A percentile compares a stretch with the other conserved stretches of the same genome.
These are phyloP conservation scores for Thymallus thymallus DNA, from an alignment of 2,113 vertebrate genomes.

Conservation along the genomic window DNA sequence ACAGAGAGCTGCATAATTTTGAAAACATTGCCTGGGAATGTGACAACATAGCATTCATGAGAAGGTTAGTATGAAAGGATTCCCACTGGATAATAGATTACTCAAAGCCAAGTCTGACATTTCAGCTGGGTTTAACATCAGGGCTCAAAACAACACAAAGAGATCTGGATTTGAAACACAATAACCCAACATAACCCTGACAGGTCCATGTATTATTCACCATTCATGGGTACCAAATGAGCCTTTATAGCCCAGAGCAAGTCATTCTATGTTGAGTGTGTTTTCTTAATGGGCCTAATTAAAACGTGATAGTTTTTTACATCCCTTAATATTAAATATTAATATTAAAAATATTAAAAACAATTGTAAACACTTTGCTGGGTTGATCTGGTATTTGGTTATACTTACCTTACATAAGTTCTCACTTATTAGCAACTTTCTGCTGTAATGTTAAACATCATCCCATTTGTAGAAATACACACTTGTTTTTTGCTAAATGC, in stretches of 20 bases:
- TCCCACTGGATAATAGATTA: slow-evolving; percentile 61
- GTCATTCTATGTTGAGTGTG: slow-evolving; percentile 14
- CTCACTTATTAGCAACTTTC: too few relatives aligned
- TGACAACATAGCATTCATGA: slow-evolving; percentile 38
- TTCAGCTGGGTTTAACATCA: slow-evolving; percentile 51
- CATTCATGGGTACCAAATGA: slow-evolving; percentile 18
- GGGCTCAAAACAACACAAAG: background rate
- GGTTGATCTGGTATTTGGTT: too few relatives aligned
- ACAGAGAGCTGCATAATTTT: slow-evolving; percentile 35
- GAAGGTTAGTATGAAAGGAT: slow-evolving; percentile 48
- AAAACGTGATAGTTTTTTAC: background rate
- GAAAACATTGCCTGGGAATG: slow-evolving; percentile 34
- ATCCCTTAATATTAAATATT: too few relatives aligned
- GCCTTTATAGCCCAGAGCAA: slow-evolving; percentile 35
- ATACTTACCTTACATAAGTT: too few relatives aligned
- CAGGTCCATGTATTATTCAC: slow-evolving; percentile 64
- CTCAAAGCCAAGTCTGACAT: slow-evolving; percentile 51
- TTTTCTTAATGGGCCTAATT: slow-evolving; percentile 12
- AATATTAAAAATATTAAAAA: too few relatives aligned
- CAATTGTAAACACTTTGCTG: too few relatives aligned
- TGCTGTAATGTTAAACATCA: too few relatives aligned
- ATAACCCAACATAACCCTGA: slow-evolving; percentile 39
- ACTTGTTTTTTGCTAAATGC: too few relatives aligned
- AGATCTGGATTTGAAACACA: slow-evolving; percentile 45
- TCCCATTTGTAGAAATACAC: too few relatives aligned